Conservation (phyloP, 2,113 vertebrate species). For the Channa maculata region DNA sequence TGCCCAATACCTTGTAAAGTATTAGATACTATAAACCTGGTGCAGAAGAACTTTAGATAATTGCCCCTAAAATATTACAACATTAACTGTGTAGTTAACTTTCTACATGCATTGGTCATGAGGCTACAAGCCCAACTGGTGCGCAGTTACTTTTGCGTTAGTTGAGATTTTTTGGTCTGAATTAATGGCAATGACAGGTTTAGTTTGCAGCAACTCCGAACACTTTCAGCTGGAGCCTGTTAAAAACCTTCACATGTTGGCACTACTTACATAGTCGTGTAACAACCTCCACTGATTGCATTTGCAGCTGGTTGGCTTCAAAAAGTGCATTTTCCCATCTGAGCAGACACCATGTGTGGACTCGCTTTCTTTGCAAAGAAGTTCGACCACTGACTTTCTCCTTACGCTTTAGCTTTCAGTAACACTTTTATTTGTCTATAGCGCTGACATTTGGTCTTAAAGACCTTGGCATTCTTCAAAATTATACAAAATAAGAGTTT, state of each 20-base stretch:
- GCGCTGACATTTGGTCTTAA: not conserved
- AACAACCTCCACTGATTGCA: constrained; percentile 68
- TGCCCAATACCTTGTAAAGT: not conserved
- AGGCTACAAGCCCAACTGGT: not conserved
- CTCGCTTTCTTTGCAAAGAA: constrained; percentile 44
- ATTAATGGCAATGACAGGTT: constrained; percentile 25
- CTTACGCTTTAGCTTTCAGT: constrained; percentile 4
- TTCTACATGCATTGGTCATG: not conserved
- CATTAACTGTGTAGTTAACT: constrained; percentile 7
- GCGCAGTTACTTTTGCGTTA: constrained; percentile 7
- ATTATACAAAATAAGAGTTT: constrained; percentile 19
- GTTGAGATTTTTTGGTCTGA: not conserved
- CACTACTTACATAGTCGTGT: constrained; percentile 36
- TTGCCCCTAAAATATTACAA: not conserved
- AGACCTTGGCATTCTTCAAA: constrained; percentile 4
- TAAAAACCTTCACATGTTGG: constrained; percentile 59
- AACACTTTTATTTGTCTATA: not conserved
- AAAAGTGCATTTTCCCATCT: constrained; percentile 59
- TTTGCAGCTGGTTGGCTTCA: constrained; percentile 72
- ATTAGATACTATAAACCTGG: not conserved
- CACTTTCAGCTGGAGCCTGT: constrained; percentile 44
- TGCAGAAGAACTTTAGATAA: not conserved
- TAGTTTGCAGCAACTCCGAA: constrained; percentile 18
- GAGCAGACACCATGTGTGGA: constrained; percentile 60
- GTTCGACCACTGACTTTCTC: constrained; percentile 5